These are phyloP conservation scores for Lagria hirta DNA, from an alignment of 2,888 invertebrate genomes.

Conservation along the genomic window DNA sequence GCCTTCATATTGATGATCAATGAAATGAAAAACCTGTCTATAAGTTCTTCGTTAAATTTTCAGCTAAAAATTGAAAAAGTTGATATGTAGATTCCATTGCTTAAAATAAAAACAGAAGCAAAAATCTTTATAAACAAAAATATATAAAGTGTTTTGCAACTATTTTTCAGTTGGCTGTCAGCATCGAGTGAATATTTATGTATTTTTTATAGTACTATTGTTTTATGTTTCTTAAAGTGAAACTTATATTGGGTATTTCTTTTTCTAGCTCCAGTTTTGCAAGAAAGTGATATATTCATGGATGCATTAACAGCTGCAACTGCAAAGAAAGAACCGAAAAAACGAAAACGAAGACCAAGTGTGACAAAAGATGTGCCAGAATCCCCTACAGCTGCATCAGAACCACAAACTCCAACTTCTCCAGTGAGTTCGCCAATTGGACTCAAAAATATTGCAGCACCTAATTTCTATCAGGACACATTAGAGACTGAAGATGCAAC, in stretches of 20 bases:
- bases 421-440: slow-evolving; percentile 48
- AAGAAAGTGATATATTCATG: slow-evolving; percentile 93
- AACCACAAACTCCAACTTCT: slow-evolving; percentile 40
- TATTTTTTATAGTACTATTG: no score
- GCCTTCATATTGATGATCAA: no score
- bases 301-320: slow-evolving; percentile 83
- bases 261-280: slow-evolving; percentile 66
- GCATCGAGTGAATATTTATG: no score
- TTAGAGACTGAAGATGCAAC: slow-evolving; percentile 59
- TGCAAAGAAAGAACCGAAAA: slow-evolving; percentile 72
- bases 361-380: slow-evolving; percentile 63
- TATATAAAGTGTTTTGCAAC: no score
- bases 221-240: no score
- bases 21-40: no score
- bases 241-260: background rate
- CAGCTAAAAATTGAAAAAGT: no score
- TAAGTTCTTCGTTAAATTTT: no score
- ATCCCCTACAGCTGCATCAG: slow-evolving; percentile 46
- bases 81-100: no score
- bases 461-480: slow-evolving; percentile 90
- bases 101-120: no score
- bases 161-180: no score
- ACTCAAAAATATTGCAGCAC: slow-evolving; percentile 59
- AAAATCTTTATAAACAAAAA: no score
- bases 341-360: slow-evolving; percentile 74